Evolutionary conservation across 2,888 invertebrate species (phyloP).

Genomic region (Eubasilissa splendida): DNA sequence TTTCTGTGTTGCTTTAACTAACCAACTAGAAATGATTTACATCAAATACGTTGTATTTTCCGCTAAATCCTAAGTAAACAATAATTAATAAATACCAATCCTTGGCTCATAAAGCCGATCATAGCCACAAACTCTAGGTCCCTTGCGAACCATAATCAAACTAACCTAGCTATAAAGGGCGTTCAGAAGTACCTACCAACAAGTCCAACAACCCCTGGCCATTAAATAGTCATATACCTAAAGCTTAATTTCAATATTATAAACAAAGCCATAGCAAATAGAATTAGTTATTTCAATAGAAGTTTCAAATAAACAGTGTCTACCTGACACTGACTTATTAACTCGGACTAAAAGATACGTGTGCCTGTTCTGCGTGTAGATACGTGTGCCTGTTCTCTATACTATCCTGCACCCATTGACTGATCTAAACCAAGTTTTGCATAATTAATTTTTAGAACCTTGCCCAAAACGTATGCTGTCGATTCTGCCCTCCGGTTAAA

Average conservation of each 20-base stretch:
- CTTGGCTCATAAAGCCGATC: conserved; percentile 25
- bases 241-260: conserved; percentile 19
- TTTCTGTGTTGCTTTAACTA: not conserved
- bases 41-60: conserved; percentile 5
- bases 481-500: too few relatives aligned
- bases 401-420: too few relatives aligned
- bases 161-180: conserved; percentile 2
- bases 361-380: too few relatives aligned
- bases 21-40: conserved; percentile 2
- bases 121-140: conserved; percentile 11
- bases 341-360: too few relatives aligned
- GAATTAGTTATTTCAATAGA: too few relatives aligned
- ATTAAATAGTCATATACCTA: conserved; percentile 12
- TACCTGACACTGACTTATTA: too few relatives aligned
- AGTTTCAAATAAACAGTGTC: too few relatives aligned
- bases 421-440: too few relatives aligned
- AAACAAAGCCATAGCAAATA: not conserved
- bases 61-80: conserved; percentile 24
- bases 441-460: too few relatives aligned
- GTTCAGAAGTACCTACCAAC: not conserved
- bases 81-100: conserved; percentile 20
- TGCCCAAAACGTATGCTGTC: too few relatives aligned
- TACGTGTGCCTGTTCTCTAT: too few relatives aligned
- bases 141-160: conserved; percentile 12
- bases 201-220: not conserved